These are phyloP conservation scores for Castor canadensis DNA, from an alignment of 2,113 vertebrate species.

Conservation along the genomic window DNA sequence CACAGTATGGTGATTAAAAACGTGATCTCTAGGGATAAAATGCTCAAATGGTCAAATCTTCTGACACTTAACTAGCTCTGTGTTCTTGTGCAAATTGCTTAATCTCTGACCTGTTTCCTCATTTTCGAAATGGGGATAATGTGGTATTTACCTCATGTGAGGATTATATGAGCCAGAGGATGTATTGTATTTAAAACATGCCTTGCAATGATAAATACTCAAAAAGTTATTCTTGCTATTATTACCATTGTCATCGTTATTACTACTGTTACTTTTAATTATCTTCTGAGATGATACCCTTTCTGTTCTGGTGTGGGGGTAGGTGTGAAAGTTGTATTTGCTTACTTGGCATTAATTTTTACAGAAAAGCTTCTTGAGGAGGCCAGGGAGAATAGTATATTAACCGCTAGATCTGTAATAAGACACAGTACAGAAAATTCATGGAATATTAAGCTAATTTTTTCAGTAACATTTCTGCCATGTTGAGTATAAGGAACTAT, in stretches of 20 bases:
- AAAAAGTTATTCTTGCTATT: background rate
- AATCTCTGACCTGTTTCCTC: slow-evolving; percentile 70
- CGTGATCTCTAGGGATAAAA: slow-evolving; percentile 19
- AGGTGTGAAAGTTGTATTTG: background rate
- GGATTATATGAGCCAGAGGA: slow-evolving; percentile 52
- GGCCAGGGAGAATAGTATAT: background rate
- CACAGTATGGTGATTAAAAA: slow-evolving; percentile 45
- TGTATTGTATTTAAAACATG: slow-evolving; percentile 42
- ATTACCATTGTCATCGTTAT: background rate
- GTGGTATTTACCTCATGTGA: slow-evolving; percentile 55
- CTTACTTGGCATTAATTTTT: background rate
- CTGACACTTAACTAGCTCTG: slow-evolving; percentile 54
- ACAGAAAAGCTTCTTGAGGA: background rate
- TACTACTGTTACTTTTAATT: slow-evolving; percentile 19
- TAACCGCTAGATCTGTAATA: slow-evolving; percentile 20
- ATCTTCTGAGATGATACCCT: background rate
- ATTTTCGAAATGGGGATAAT: slow-evolving; percentile 70
- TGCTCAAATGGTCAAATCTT: slow-evolving; percentile 34
- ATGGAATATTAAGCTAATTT: slow-evolving; percentile 44
- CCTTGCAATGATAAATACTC: background rate
- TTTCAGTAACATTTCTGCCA: slow-evolving; percentile 43
- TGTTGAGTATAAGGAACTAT: slow-evolving; percentile 48
- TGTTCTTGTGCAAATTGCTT: slow-evolving; percentile 65
- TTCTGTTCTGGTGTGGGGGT: background rate
- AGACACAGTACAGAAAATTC: slow-evolving; percentile 3